These are phyloP conservation scores for Ammodytes marinus DNA, from an alignment of 2,113 vertebrate genomes.

Conservation along the genomic window DNA sequence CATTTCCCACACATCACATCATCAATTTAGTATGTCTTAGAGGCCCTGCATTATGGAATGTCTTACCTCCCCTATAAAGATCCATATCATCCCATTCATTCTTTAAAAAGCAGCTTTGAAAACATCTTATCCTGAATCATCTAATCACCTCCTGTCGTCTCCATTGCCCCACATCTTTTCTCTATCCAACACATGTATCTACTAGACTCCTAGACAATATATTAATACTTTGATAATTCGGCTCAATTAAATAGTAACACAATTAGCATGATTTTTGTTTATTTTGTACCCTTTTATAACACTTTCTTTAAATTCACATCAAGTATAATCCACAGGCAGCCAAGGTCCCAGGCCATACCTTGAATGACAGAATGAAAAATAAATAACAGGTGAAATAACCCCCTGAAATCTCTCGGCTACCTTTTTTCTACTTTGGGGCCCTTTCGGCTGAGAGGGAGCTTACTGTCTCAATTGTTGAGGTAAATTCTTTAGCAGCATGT, in stretches of 20 bases:
- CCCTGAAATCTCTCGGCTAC: neutral
- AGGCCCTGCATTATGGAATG: no score
- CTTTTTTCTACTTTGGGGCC: neutral
- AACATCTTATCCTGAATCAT: no score
- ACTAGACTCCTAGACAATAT: constrained; percentile 5
- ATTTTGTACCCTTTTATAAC: neutral
- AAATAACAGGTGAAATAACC: neutral
- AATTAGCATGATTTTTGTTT: neutral
- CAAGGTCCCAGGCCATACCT: neutral
- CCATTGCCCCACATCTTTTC: no score
- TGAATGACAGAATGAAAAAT: neutral
- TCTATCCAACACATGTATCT: neutral
- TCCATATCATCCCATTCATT: no score
- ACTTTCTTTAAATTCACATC: neutral
- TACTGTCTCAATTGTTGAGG: neutral
- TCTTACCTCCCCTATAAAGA: no score
- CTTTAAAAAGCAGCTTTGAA: no score
- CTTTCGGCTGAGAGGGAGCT: constrained; percentile 1
- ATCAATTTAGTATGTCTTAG: no score
- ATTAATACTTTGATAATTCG: constrained; percentile 22
- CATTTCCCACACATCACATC: no score
- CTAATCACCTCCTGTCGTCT: no score
- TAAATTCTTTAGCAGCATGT: constrained; percentile 16
- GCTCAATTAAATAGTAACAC: neutral
- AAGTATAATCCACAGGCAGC: neutral